Conservation (phyloP, 2,797 vertebrate species). For the Alfaro cultratus region DNA sequence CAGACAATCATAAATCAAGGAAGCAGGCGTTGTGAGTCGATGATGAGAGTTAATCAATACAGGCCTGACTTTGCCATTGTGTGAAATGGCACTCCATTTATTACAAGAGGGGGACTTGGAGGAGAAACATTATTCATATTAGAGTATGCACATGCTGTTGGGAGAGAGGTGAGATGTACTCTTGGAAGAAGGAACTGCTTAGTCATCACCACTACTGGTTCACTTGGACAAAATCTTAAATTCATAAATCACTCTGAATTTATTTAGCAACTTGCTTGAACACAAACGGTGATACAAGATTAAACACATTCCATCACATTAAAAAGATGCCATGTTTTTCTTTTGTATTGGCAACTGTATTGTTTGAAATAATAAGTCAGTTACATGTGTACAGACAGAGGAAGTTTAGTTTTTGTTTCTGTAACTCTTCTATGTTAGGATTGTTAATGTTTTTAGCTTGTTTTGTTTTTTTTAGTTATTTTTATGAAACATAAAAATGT, state of each 20-base stretch:
- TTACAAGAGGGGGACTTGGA: constrained; percentile 83
- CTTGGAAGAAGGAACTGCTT: constrained; percentile 62
- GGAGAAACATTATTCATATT: constrained; percentile 87
- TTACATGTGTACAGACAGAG: too few relatives aligned
- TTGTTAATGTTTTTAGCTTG: neutral
- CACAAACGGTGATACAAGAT: constrained; percentile 7
- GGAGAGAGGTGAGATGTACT: constrained; percentile 45
- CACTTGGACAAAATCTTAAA: constrained; percentile 49
- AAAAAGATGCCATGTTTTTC: neutral
- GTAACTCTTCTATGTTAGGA: neutral
- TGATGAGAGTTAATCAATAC: constrained; percentile 98
- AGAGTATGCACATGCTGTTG: constrained; percentile 77
- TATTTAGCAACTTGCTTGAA: constrained; percentile 9
- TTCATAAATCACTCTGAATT: constrained; percentile 20
- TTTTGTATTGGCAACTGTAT: neutral
- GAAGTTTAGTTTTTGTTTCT: neutral
- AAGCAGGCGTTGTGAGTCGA: constrained; percentile 89
- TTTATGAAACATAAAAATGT: neutral
- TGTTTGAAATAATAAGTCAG: neutral
- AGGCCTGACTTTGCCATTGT: constrained; percentile 93
- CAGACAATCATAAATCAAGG: constrained; percentile 92
- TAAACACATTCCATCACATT: neutral
- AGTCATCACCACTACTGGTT: constrained; percentile 61
- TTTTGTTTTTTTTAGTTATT: neutral
- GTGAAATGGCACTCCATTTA: constrained; percentile 94